Evolutionary conservation across 2,797 vertebrate species (phyloP).

Genomic region (Taeniopygia guttata): DNA sequence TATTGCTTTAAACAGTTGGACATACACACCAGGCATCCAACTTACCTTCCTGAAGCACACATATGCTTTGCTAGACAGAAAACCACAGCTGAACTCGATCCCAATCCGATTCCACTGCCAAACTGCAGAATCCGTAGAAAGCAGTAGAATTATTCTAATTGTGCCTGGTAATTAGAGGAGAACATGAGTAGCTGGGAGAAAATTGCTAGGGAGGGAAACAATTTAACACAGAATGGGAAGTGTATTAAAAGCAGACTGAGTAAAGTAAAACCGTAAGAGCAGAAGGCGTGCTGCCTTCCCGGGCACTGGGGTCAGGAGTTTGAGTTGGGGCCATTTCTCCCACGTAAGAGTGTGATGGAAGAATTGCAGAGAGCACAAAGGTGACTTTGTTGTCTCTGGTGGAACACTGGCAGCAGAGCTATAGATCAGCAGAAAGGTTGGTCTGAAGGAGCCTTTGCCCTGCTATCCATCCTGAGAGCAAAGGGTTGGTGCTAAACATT

Average conservation of each 20-base stretch:
- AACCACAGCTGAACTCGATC: neutral
- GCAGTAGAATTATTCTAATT: neutral
- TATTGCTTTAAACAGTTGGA: neutral
- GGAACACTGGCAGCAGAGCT: neutral
- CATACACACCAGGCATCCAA: neutral
- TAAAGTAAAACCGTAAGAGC: neutral
- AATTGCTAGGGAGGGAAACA: neutral
- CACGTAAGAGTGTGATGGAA: neutral
- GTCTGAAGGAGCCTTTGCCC: neutral
- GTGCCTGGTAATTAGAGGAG: neutral
- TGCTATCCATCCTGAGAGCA: neutral
- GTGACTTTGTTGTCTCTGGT: slow-evolving; percentile 49
- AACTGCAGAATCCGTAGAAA: neutral
- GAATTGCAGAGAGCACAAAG: neutral
- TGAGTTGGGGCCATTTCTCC: neutral
- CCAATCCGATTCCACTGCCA: neutral
- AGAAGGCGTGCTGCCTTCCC: neutral
- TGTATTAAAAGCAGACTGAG: neutral
- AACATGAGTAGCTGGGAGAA: neutral
- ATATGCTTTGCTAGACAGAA: neutral
- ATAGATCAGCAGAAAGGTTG: neutral
- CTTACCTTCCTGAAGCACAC: neutral
- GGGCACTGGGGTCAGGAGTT: neutral
- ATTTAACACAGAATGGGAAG: neutral
- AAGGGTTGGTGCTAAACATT: neutral